Evolutionary conservation across 1,140 invertebrate genomes (phyloP).

Genomic region (honey bee (Apis mellifera)): DNA sequence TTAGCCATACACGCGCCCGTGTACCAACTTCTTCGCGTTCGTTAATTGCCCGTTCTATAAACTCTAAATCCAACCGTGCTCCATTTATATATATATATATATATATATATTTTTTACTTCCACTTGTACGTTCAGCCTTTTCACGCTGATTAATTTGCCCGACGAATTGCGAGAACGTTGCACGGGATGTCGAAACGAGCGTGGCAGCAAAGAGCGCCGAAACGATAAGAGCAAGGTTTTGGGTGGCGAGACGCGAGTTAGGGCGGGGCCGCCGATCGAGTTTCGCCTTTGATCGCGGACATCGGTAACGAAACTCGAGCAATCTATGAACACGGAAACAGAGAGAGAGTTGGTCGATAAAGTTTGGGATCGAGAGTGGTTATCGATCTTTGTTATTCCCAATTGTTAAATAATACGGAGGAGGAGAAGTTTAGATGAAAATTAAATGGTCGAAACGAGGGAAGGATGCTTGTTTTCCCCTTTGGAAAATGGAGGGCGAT

Average conservation of each 20-base stretch:
- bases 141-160: no score
- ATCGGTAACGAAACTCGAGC: neutral
- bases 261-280: no score
- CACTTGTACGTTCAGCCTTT: no score
- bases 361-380: neutral
- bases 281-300: neutral
- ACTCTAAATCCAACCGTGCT: neutral
- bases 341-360: neutral
- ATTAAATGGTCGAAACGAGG: conserved; percentile 39
- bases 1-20: neutral
- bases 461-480: conserved; percentile 21
- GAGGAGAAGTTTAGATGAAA: conserved; percentile 3
- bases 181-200: no score
- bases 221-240: no score
- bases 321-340: neutral
- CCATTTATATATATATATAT: no score
- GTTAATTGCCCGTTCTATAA: conserved; percentile 9
- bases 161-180: no score
- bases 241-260: no score
- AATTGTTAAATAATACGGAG: conserved; percentile 7
- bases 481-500: conserved; percentile 21
- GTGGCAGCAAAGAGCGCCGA: no score
- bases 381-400: conserved; percentile 19
- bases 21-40: neutral
- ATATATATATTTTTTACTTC: no score